Base-by-base conservation (phyloP, 2,113 vertebrate genomes). In the Pandion haliaetus region DNA sequence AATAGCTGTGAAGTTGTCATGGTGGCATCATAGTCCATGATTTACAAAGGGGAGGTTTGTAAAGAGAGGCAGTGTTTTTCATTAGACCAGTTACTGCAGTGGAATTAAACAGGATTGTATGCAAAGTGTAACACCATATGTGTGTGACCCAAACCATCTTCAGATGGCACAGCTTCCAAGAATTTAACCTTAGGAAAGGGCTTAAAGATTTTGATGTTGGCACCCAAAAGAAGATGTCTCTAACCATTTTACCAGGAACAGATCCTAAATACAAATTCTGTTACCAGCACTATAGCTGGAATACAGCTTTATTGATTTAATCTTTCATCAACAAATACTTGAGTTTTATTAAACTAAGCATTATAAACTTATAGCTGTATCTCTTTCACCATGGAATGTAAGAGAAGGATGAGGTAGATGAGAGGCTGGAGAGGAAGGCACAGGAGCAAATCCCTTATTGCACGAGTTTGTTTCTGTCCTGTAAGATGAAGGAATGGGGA, bases 81-180 rank as follows among this genome's bases (percentile, higher is more conserved):
- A 12, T 17, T 17, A 70, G 40, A 50, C 11, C 12, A 14, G 5
- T 74, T 63, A 9, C 12, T 58, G 36, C 38, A 52, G 34, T 9
- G 74, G n/a, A 69, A 31, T 73, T 38, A 32, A 21, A 28, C 24
- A 19, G 17, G 21, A 42, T 17, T 34, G 18, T 50, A 17, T 23
- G 42, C 1, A 3, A 49, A 57, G 61, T 3, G 12, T 58, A 20
- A 32, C 5, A 58, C 9, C 7, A 1, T 20, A 29, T 0, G 0
- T 16, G 12, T 82, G 23, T 26, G 66, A 14, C 18, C 4, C 2
- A 40, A 31, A 44, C 24, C 29, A 5, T 40, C 57, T 65, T 36
- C 32, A 25, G 70, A 8, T 54, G 63, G 16, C 50, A 29, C 4
- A 65, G 19, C 17, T 70, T 81, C 52, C 20, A 19, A 49, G 23